phyloP scores from a whole-genome alignment of 2,888 invertebrate species.

The Cataglyphis rosenhaueri region DNA sequence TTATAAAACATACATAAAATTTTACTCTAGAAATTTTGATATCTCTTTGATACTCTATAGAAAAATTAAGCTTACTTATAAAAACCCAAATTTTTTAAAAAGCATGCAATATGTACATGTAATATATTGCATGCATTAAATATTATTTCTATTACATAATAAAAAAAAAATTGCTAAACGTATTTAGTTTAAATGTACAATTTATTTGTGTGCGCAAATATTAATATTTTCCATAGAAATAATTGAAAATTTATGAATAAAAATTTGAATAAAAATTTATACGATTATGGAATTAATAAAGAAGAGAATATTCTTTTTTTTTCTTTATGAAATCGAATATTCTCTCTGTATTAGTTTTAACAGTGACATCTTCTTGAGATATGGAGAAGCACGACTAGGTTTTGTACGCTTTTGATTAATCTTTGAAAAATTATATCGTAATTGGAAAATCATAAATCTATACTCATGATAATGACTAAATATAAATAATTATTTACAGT shows the following conservation, averaged over 20 bases:
- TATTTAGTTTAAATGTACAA: not conserved
- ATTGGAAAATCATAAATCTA: slow-evolving; percentile 7
- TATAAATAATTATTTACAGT: not conserved
- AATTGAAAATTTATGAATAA: not conserved
- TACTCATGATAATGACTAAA: not conserved
- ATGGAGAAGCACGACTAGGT: not conserved
- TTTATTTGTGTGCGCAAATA: not conserved
- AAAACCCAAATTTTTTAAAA: not conserved
- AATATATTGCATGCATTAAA: not conserved
- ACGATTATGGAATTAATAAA: not conserved
- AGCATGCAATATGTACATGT: not conserved
- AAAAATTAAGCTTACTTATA: not conserved
- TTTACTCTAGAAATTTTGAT: not conserved
- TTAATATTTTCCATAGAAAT: slow-evolving; percentile 10
- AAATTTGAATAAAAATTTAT: not conserved
- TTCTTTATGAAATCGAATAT: slow-evolving; percentile 5
- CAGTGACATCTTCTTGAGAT: slow-evolving; percentile 20
- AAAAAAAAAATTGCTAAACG: not conserved
- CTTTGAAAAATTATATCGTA: not conserved
- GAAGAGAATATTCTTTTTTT: not conserved
- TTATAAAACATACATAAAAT: not conserved
- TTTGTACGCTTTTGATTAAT: not conserved
- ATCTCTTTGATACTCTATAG: not conserved
- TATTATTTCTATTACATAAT: not conserved
- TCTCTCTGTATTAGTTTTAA: not conserved